phyloP scores from a whole-genome alignment of 2,888 invertebrate genomes.

The Diarsia rubi region DNA sequence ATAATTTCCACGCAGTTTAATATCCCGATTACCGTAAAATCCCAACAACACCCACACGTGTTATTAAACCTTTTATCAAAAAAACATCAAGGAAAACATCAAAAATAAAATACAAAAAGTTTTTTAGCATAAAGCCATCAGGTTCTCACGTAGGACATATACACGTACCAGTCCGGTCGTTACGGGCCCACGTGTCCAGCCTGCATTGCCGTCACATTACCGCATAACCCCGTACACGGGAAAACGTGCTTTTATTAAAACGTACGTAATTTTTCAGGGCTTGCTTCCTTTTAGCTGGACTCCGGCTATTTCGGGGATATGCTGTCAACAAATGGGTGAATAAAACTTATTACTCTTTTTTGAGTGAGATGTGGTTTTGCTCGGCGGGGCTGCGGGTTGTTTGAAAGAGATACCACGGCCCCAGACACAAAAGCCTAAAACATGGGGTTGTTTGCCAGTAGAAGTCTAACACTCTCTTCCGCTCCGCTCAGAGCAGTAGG shows the following conservation, averaged over 20 bases:
- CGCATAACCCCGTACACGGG: slow-evolving; percentile 52
- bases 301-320: slow-evolving; percentile 19
- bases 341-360: slow-evolving; percentile 36
- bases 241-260: slow-evolving; percentile 65
- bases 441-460: no score
- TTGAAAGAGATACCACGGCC: no score
- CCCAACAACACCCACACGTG: slow-evolving; percentile 5
- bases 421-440: no score
- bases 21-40: slow-evolving; percentile 7
- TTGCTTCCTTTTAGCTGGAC: slow-evolving; percentile 31
- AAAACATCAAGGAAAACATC: slow-evolving; percentile 44
- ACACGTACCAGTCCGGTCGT: slow-evolving; percentile 66
- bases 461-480: no score
- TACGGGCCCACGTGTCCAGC: slow-evolving; percentile 65
- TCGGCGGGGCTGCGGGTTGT: no score
- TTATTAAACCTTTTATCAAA: slow-evolving; percentile 39
- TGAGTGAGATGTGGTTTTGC: neutral
- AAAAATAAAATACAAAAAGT: slow-evolving; percentile 52
- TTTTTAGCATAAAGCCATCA: slow-evolving; percentile 56
- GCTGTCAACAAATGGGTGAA: slow-evolving; percentile 37
- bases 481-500: no score
- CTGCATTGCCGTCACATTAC: slow-evolving; percentile 63
- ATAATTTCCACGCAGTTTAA: slow-evolving; percentile 16
- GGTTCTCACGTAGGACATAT: slow-evolving; percentile 56
- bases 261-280: slow-evolving; percentile 47